Conservation (phyloP, 2,888 invertebrate species). For the Cataglyphis cursor region DNA sequence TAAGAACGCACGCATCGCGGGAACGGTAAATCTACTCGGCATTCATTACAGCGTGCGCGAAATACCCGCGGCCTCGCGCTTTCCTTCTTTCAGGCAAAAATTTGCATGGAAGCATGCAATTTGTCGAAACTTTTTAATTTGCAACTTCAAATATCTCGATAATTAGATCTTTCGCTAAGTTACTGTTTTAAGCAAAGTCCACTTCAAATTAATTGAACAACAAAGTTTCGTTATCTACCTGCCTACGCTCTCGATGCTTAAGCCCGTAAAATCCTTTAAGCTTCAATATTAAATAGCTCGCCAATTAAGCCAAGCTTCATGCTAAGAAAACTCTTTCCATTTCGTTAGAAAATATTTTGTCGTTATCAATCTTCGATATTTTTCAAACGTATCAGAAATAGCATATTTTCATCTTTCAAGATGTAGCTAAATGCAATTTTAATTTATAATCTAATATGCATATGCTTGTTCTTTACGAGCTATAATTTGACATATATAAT, state of each 20-base stretch:
- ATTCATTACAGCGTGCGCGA: conserved; percentile 39
- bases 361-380: background rate
- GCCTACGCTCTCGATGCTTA: conserved; percentile 24
- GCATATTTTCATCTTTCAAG: background rate
- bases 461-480: background rate
- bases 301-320: conserved; percentile 39
- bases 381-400: background rate
- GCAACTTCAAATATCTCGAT: conserved; percentile 46
- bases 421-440: background rate
- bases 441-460: background rate
- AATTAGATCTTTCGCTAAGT: conserved; percentile 33
- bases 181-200: conserved; percentile 30
- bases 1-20: conserved; percentile 65
- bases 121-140: conserved; percentile 30
- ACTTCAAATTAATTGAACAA: conserved; percentile 47
- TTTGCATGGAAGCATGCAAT: background rate
- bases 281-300: conserved; percentile 51
- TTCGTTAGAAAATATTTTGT: conserved; percentile 17
- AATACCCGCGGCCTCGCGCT: background rate
- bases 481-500: conserved; percentile 8
- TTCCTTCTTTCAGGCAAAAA: conserved; percentile 29
- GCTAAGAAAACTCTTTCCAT: background rate
- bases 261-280: conserved; percentile 43
- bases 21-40: conserved; percentile 49
- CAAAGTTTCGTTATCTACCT: conserved; percentile 43